Conservation (phyloP, 2,113 vertebrate genomes). For the Trogon surrucura region DNA sequence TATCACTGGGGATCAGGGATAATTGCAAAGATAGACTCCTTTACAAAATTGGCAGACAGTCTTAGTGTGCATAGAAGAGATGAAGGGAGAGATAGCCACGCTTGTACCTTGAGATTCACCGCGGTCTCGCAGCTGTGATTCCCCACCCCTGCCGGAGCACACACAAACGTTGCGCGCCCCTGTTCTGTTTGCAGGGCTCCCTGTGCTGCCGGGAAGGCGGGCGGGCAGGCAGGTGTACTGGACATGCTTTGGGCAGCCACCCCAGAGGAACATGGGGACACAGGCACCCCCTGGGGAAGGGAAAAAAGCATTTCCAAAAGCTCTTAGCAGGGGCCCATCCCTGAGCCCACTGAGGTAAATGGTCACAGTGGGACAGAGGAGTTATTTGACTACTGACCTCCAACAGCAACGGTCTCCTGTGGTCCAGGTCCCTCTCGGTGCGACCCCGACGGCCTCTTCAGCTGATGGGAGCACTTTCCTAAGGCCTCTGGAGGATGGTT, state of each 20-base stretch:
- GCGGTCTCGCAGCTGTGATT: neutral
- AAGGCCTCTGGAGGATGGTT: neutral
- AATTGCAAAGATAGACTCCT: slow-evolving; percentile 8
- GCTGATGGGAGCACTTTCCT: neutral
- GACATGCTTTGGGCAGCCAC: rapidly evolving
- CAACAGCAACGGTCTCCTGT: rapidly evolving
- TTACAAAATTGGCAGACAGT: neutral
- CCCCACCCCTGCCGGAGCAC: neutral
- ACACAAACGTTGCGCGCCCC: rapidly evolving
- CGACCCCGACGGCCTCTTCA: rapidly evolving
- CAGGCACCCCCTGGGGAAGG: neutral
- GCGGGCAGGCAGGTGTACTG: neutral
- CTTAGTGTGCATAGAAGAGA: neutral
- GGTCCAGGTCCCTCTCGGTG: neutral
- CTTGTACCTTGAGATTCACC: neutral
- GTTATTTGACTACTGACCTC: neutral
- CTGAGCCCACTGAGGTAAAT: neutral
- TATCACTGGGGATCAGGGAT: slow-evolving; percentile 6
- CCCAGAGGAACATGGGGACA: rapidly evolving
- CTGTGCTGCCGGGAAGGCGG: neutral
- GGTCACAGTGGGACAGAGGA: neutral
- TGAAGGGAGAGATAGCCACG: neutral
- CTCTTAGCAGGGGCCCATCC: neutral
- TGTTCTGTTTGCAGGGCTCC: neutral
- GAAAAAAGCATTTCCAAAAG: neutral